Evolutionary conservation across 2,888 invertebrate genomes (phyloP).

Genomic region (Leptinotarsa rubiginosa): DNA sequence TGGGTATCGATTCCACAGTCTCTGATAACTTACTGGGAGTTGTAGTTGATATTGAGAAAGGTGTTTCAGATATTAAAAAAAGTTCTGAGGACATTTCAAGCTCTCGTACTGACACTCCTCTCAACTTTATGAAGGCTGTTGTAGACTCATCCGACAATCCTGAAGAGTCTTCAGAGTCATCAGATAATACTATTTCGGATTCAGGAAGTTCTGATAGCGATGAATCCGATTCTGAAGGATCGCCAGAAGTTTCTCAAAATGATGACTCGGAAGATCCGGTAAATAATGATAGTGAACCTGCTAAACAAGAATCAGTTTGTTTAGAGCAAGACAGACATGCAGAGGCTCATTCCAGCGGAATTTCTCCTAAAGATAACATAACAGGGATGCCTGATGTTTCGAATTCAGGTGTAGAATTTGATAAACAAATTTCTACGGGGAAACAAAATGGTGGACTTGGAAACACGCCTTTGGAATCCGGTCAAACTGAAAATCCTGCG

Average conservation of each 20-base stretch:
- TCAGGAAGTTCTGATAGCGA: neutral
- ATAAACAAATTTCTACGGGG: neutral
- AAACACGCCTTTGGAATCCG: neutral
- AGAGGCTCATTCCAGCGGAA: neutral
- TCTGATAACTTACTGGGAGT: neutral
- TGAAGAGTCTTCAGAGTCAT: neutral
- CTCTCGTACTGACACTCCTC: conserved; percentile 9
- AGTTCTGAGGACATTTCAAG: conserved; percentile 8
- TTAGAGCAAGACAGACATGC: neutral
- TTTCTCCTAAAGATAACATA: neutral
- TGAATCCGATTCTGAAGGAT: neutral
- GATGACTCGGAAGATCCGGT: neutral
- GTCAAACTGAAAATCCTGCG: neutral
- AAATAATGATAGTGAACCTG: neutral
- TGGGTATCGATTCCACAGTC: neutral
- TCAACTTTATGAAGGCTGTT: conserved; percentile 34
- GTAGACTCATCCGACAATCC: conserved; percentile 38
- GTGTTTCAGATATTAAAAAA: neutral
- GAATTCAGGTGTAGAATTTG: neutral
- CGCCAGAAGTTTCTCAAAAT: neutral
- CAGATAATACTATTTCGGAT: neutral
- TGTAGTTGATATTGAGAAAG: neutral
- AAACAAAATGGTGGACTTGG: neutral
- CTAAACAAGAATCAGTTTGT: too few relatives aligned
- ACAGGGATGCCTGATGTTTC: neutral